Percentiles rank a stretch among this genome's conserved stretches.
These are phyloP conservation scores for Todus mexicanus DNA, from an alignment of 2,797 vertebrate genomes.

Conservation along the genomic window DNA sequence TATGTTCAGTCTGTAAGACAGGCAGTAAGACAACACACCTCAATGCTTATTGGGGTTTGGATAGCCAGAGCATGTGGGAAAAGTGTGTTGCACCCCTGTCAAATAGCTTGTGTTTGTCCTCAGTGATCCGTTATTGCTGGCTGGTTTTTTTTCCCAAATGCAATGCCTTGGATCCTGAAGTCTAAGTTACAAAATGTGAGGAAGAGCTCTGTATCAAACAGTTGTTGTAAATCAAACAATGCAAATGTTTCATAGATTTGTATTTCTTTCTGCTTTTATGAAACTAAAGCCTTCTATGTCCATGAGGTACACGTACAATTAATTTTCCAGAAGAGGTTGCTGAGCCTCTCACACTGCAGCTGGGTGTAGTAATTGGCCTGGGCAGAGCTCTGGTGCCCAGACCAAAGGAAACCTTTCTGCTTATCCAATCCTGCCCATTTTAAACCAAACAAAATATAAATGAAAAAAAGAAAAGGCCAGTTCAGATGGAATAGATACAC, in stretches of 20 bases:
- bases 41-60: not conserved
- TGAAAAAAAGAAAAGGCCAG: too few relatives aligned
- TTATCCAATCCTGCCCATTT: accelerated
- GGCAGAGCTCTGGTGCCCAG: not conserved
- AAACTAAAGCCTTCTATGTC: not conserved
- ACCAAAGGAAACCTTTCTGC: not conserved
- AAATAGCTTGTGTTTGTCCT: not conserved
- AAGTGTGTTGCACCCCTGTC: not conserved
- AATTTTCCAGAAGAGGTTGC: not conserved
- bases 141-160: not conserved
- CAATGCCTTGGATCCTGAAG: not conserved
- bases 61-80: not conserved
- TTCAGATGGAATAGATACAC: not conserved
- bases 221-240: not conserved
- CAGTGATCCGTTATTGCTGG: not conserved
- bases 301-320: not conserved
- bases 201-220: not conserved
- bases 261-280: not conserved
- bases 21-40: not conserved
- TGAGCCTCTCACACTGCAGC: not conserved
- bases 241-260: not conserved
- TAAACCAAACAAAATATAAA: not conserved
- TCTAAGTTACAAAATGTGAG: not conserved
- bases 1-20: not conserved
- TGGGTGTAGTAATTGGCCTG: not conserved